Base-by-base conservation (phyloP, 2,113 vertebrate genomes). In the Paedocypris sp. region DNA sequence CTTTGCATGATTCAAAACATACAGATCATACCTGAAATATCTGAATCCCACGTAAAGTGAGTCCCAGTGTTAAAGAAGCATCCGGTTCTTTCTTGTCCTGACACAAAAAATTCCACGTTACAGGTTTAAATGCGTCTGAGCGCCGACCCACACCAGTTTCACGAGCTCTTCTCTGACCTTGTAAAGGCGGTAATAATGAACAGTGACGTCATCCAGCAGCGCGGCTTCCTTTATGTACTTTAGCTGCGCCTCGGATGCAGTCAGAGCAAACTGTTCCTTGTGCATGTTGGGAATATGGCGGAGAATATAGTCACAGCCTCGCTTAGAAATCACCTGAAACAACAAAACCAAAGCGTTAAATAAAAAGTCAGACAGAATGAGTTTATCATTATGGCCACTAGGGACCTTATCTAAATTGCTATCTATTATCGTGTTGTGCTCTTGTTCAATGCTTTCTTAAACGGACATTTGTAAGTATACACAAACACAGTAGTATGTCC, bases 221-320 rank as follows among this genome's bases (percentile, higher is more conserved):
- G 93, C 91, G 0, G 92, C 90, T 79, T 99, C 93, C 76, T 95
- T 98, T 63, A 99, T 96, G 78, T 95, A 99, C 51, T 94, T 96
- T 16, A 99, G 91, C 16, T 97, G 89, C 0, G 94, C 93, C 74
- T 98, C 94, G 0, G 94, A 92, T 19, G 92, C 94, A 0, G 91
- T 93, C 74, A 98, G 87, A n/a, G 92, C 91, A 43, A 92, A 94
- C 86, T 98, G 95, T 72, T 99, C 95, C 47, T 93, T 95, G 88
- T 99, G 95, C 91, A 99, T 99, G 80, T 91, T 94, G 0, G 95
- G 95, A 56, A 97, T 90, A 35, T 99, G 94, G 71, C 94, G 91
- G 74, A 98, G 83, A 85, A 99, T 97, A 76, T 99, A 99, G 18
- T 96, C 93, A 23, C 88, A 87, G 46, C 95, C 95, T 18, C 95